These are phyloP conservation scores for Callospermophilus lateralis DNA, from an alignment of 2,113 vertebrate genomes.

Conservation along the genomic window DNA sequence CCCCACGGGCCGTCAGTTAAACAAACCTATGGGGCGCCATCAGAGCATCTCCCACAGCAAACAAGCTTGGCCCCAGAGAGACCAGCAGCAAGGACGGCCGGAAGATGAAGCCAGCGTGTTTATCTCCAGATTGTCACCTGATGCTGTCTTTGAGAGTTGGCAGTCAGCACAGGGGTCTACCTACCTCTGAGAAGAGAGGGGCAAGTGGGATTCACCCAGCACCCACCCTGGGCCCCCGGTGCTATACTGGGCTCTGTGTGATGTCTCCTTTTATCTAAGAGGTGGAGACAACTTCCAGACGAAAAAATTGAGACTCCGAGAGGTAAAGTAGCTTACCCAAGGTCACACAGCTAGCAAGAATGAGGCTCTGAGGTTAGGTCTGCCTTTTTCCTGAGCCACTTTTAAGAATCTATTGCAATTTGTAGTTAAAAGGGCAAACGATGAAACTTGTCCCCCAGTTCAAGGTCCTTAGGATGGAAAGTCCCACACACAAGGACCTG, in stretches of 20 bases:
- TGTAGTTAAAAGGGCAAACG: neutral
- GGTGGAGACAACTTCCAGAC: neutral
- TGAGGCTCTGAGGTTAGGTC: neutral
- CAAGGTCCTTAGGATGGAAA: neutral
- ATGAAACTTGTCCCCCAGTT: neutral
- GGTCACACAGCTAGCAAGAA: neutral
- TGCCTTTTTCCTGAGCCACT: neutral
- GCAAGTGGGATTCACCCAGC: fast-evolving
- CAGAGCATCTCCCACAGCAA: constrained; percentile 24
- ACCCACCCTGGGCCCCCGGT: neutral
- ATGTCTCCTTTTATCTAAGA: neutral
- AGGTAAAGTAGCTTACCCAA: neutral
- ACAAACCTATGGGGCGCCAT: constrained; percentile 59
- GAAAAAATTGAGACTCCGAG: neutral
- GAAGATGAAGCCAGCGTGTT: neutral
- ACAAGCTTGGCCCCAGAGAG: constrained; percentile 30
- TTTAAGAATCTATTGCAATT: neutral
- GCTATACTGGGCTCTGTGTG: neutral
- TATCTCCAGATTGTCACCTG: neutral
- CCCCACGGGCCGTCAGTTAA: constrained; percentile 63
- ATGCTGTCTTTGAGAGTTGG: neutral
- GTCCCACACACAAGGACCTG: neutral
- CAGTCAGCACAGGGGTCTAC: neutral
- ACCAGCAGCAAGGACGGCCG: neutral
- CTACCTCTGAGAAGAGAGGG: neutral